phyloP scores from a whole-genome alignment of 2,113 vertebrate species.

The Oreochromis aureus region DNA sequence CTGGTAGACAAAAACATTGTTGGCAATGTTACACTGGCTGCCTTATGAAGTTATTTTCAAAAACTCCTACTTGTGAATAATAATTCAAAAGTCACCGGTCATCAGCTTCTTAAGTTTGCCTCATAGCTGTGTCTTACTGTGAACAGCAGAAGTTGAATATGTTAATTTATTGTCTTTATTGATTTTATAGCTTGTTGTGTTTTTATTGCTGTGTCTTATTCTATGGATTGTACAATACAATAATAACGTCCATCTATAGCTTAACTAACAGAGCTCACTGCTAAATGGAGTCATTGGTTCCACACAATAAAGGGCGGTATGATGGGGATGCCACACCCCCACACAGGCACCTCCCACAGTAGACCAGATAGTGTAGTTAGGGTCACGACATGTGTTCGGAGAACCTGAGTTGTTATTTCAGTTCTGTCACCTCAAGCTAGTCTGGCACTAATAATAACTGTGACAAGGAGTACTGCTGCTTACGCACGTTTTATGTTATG shows the following conservation, averaged over 20 bases:
- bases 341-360: accelerated
- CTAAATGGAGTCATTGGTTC: neutral
- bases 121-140: neutral
- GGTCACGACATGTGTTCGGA: neutral
- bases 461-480: accelerated
- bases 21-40: neutral
- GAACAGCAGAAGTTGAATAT: neutral
- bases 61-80: accelerated
- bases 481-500: neutral
- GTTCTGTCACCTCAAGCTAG: neutral
- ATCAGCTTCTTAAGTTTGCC: neutral
- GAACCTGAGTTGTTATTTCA: neutral
- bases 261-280: neutral
- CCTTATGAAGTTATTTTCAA: neutral
- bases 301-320: neutral
- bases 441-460: neutral
- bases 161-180: neutral
- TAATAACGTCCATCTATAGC: neutral
- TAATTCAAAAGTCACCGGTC: neutral
- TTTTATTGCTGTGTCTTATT: accelerated
- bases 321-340: accelerated
- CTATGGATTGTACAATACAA: neutral
- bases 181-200: neutral
- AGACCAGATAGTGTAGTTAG: neutral
- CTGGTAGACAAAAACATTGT: neutral